A percentile compares a stretch with the other conserved stretches of the same genome.
These are phyloP conservation scores for Ctenodactylus gundi DNA, from an alignment of 2,113 vertebrate genomes.

Conservation along the genomic window DNA sequence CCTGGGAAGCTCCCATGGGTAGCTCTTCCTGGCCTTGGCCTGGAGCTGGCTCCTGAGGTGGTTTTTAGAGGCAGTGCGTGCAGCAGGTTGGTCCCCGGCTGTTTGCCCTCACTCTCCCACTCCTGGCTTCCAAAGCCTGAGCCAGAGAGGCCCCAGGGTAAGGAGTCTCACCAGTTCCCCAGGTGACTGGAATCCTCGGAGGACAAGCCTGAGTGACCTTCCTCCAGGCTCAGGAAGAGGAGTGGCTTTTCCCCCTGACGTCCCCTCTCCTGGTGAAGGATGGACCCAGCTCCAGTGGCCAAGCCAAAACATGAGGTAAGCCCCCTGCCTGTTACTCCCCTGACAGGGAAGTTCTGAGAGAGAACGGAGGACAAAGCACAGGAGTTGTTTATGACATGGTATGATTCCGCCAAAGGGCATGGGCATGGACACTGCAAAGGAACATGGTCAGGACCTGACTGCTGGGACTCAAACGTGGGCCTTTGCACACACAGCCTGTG, in stretches of 20 bases:
- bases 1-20: not conserved
- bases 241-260: not conserved
- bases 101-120: not conserved
- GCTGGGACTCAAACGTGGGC: not conserved
- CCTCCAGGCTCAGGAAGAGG: not conserved
- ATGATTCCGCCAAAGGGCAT: too few species aligned
- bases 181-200: not conserved
- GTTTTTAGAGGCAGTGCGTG: not conserved
- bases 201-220: not conserved
- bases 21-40: not conserved
- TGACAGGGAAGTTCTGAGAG: not conserved
- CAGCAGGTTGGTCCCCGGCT: too few species aligned
- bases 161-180: not conserved
- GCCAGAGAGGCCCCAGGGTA: not conserved
- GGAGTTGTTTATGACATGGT: not conserved
- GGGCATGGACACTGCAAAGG: not conserved
- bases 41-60: not conserved
- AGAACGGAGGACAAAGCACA: not conserved
- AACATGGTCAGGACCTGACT: not conserved
- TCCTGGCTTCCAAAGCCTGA: not conserved
- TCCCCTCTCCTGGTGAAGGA: not conserved
- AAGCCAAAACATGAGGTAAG: not conserved
- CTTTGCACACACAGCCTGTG: not conserved
- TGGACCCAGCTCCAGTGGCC: not conserved
- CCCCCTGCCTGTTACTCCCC: not conserved